Percentiles rank a stretch among this genome's conserved stretches.
These are phyloP conservation scores for Ciona savignyi DNA, from an alignment of 23 tunicate species.

Conservation along the genomic window DNA sequence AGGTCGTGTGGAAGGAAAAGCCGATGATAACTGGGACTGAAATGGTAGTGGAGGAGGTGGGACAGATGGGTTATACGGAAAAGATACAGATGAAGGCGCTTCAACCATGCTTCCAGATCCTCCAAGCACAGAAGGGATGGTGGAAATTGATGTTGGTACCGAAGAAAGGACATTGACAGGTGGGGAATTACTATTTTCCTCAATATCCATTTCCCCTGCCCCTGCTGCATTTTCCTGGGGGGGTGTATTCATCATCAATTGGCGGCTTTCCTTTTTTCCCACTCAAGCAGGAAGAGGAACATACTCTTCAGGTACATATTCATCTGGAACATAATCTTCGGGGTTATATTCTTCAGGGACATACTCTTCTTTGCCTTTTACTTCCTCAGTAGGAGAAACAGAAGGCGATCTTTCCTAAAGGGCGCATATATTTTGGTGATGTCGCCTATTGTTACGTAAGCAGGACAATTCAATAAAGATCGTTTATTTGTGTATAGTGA, in stretches of 20 bases:
- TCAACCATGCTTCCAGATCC: slow-evolving; percentile 6
- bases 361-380: background rate
- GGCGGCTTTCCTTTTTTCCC: background rate
- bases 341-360: background rate
- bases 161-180: slow-evolving; percentile 2
- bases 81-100: background rate
- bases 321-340: background rate
- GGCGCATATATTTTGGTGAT: slow-evolving; percentile 61
- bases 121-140: slow-evolving; percentile 29
- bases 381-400: background rate
- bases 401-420: slow-evolving; percentile 7
- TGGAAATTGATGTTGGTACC: slow-evolving; percentile 8
- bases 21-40: background rate
- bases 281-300: background rate
- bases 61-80: background rate
- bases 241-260: background rate
- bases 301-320: background rate
- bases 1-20: background rate
- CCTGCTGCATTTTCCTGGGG: slow-evolving; percentile 6
- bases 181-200: slow-evolving; percentile 16
- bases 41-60: slow-evolving; percentile 8
- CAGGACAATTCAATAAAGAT: slow-evolving; percentile 32
- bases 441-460: slow-evolving; percentile 59
- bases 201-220: slow-evolving; percentile 72
- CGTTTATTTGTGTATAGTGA: no score